Base-by-base conservation (phyloP, 2,888 invertebrate genomes). In the Athalia cordata region DNA sequence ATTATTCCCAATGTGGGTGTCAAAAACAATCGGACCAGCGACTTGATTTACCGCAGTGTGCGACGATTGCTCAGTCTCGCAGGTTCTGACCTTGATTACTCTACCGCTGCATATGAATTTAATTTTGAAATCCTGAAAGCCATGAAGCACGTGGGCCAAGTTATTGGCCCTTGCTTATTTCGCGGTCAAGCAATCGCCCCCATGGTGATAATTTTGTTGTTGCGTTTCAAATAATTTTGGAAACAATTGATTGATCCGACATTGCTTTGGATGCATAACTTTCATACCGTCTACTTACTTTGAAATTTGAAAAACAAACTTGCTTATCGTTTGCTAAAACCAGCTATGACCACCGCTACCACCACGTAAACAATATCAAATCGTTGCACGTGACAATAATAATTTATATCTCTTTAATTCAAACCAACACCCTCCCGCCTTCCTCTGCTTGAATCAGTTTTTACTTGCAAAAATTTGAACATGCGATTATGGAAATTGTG, bases 291-390 rank as follows among this genome's bases (percentile, higher is more conserved):
- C 0, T 29, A 29, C 29, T 29, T 15, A 49, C n/a, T 49, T 66
- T 5, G 15, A 9, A 8, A 15, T 13, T 49, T 49, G n/a, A 7
- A 8, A 47, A 29, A 8, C n/a, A 9, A 11, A 49, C 13, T 62
- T 8, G 5, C 9, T n/a, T 43, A 5, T 5, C 15, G 45, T 47
- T 43, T 45, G 11, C 9, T 9, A 5, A 11, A n/a, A 43, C 43
- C 43, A 9, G 11, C 11, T 52, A 50, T 9, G 7, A 6, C 4
- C 13, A 15, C 15, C 9, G 9, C n/a, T 15, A 11, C 43, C 15
- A 72, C 59, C 59, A 72, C 72, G 72, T 72, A 72, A 72, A 45
- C 8, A 72, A 47, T 47, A 59, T 15, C 45, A 29, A 59, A 57
- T 72, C 70, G 13, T 72, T 59, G 72, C 59, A 72, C 72, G 72